These are phyloP conservation scores for Metellina segmentata DNA, from an alignment of 2,888 invertebrate species.

Conservation along the genomic window DNA sequence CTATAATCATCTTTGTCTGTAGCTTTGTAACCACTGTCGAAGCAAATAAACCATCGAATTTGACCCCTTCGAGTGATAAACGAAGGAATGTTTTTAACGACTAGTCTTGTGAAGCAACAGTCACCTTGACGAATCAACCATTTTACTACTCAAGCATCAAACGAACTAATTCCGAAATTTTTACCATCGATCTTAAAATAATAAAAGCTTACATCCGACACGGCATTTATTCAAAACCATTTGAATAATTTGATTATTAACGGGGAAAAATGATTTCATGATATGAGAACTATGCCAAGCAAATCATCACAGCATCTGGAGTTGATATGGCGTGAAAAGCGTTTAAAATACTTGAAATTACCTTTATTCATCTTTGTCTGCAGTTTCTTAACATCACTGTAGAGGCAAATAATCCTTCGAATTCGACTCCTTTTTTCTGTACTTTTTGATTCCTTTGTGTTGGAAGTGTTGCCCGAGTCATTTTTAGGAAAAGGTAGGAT, in stretches of 20 bases:
- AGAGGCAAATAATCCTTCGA: background rate
- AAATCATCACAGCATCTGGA: background rate
- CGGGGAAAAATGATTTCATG: background rate
- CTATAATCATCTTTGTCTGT: background rate
- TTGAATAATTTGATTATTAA: background rate
- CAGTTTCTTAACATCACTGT: background rate
- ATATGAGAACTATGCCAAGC: background rate
- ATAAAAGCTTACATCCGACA: too few species aligned
- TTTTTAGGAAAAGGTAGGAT: background rate
- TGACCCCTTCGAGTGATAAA: background rate
- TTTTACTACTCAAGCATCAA: too few species aligned
- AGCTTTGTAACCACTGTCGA: background rate
- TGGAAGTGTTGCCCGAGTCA: background rate
- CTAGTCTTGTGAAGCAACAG: too few species aligned
- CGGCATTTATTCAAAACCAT: background rate
- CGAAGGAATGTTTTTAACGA: too few species aligned
- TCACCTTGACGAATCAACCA: too few species aligned
- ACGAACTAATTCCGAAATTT: too few species aligned
- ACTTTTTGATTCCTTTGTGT: background rate
- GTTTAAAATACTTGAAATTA: background rate
- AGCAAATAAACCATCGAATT: background rate
- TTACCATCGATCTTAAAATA: too few species aligned
- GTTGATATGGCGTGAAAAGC: background rate
- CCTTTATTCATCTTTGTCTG: background rate
- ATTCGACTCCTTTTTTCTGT: background rate